These are phyloP conservation scores for Cyprinus carpio DNA, from an alignment of 2,113 vertebrate genomes.

Conservation along the genomic window DNA sequence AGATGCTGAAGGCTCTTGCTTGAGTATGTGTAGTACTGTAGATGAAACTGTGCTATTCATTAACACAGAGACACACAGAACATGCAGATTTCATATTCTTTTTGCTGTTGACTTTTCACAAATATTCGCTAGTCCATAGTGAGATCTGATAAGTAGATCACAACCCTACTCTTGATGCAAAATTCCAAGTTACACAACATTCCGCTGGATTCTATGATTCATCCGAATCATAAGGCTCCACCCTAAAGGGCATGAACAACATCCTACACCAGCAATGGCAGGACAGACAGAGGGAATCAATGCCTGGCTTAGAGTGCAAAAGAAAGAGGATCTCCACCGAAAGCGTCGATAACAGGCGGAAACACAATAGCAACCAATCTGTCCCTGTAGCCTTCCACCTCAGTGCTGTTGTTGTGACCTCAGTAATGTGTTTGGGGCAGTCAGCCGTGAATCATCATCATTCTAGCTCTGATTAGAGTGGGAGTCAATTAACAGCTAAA, in stretches of 20 bases:
- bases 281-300: background rate
- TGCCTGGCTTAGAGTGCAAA: slow-evolving; percentile 8
- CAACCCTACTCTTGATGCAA: background rate
- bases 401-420: slow-evolving; percentile 27
- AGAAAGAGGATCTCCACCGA: slow-evolving; percentile 10
- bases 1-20: too few species aligned
- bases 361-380: slow-evolving; percentile 15
- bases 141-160: background rate
- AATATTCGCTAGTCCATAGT: background rate
- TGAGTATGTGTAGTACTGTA: too few species aligned
- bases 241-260: background rate
- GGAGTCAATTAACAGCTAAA: slow-evolving; percentile 39
- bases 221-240: background rate
- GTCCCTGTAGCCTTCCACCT: slow-evolving; percentile 9
- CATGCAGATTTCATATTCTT: too few species aligned
- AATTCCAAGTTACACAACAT: background rate
- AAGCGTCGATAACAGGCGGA: background rate
- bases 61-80: too few species aligned
- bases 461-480: slow-evolving; percentile 38
- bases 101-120: too few species aligned
- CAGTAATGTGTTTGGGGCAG: slow-evolving; percentile 27
- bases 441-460: slow-evolving; percentile 3
- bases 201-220: too few species aligned
- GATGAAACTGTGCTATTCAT: too few species aligned
- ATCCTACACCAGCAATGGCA: background rate